Evolutionary conservation across 1,140 invertebrate genomes (phyloP), one percentile per base, ranked within the genome.

Genomic region (Melanaphis sacchari): DNA sequence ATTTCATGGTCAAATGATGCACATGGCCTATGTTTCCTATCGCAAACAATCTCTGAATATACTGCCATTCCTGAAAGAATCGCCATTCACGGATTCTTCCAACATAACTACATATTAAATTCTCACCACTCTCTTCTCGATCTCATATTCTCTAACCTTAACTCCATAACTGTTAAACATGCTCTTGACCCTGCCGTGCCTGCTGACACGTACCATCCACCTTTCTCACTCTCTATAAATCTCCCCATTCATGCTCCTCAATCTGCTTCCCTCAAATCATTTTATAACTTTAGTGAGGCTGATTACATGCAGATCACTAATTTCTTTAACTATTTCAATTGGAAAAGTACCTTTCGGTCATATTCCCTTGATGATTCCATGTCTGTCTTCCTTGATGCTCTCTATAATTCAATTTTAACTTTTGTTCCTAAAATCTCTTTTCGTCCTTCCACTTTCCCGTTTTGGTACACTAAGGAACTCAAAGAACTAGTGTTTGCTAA

Each of bases 321-420:
- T 38, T 84, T 84, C 38, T 84, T 84, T 26, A 41, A 84, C 22
- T 41, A 7, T 84, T 84, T 84, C 38, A 84, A 84, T 84, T 84
- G 82, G 82, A 40, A 84, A 84, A 24, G 38, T 41, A 41, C 22
- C 21, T 84, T 84, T 41, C 38, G 41, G 22, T 40, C 38, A 22
- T 40, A 41, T 38, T 82, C 38, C 22, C 22, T 38, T 82, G 22
- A 82, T 24, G 21, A 40, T 82, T 40, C 81, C 38, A 82, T 46
- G 81, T 82, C 81, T 82, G 38, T 82, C 81, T 82, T 82, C 81
- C 81, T 40, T 82, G 38, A 82, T 82, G 81, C 36, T 82, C 81
- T 82, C 22, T 38, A 38, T 22, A 40, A 40, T 82, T 82, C 81
- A 82, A 82, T 82, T 38, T 21, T 82, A 82, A 24, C 38, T 22